Base-by-base conservation (phyloP, 2,888 invertebrate genomes). In the Noctua janthina region DNA sequence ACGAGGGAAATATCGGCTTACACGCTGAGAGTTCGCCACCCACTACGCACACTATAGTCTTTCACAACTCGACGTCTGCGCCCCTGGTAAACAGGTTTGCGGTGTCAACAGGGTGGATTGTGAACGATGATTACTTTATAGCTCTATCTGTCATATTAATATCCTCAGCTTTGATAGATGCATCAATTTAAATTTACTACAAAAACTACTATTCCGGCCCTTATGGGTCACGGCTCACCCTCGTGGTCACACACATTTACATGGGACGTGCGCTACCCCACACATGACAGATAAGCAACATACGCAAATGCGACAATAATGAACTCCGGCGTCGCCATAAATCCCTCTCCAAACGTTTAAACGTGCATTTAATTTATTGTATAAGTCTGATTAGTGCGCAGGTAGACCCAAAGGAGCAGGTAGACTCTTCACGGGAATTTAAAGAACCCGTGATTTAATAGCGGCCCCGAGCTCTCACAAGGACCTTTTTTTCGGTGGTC, bases 1-100 rank as follows among this genome's bases (percentile, higher is more conserved):
- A 95, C 94, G 95, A 94, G 95, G 95, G 95, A 95, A 96, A 96
- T 96, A 96, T 97, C 96, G 94, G 93, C 92, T 97, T 96, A 96
- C 96, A 93, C 91, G 90, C 87, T 78, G 91, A 92, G 92, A 91
- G 92, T 90, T 91, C 93, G 94, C 96, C 96, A 96, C 96, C 96
- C 96, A 96, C 96, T 94, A 93, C 92, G 94, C 90, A 90, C 90
- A 87, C 89, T 90, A 87, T 79, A 85, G 82, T 88, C 91, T 91
- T 91, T 91, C 87, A 89, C 88, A 91, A 91, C 84, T 82, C 81
- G 83, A 82, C 80, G 88, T 88, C 90, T 94, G 93, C 86, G 74
- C 80, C 84, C 92, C 93, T 93, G 92, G 93, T 94, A 91, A 79
- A 77, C 66, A 79, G 76, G 74, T 77, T 77, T 2, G 39, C 56